phyloP scores from a whole-genome alignment of 2,888 invertebrate species.

The Dasypolia templi region DNA sequence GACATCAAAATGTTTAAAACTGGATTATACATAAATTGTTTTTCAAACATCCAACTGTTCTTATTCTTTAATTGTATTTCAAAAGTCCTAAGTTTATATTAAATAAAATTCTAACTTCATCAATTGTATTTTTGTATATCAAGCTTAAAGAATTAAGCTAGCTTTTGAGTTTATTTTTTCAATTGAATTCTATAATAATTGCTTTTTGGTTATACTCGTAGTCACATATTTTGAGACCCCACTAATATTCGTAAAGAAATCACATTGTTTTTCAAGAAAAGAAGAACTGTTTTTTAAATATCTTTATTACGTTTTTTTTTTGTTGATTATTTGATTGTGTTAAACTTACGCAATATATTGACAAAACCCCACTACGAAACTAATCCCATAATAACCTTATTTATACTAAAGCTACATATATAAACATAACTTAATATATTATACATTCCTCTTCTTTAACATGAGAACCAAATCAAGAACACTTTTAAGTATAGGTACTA shows the following conservation, averaged over 20 bases:
- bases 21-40: neutral
- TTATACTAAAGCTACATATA: neutral
- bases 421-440: conserved; percentile 22
- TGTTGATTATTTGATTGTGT: neutral
- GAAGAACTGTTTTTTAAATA: no score
- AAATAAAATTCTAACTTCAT: conserved; percentile 13
- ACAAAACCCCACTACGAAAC: neutral
- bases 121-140: conserved; percentile 26
- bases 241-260: neutral
- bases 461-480: conserved; percentile 40
- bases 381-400: conserved; percentile 6
- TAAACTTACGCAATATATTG: neutral
- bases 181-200: conserved; percentile 30
- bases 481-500: no score
- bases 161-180: no score
- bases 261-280: neutral
- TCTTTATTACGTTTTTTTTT: no score
- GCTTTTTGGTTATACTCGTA: conserved; percentile 22
- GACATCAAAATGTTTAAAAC: neutral
- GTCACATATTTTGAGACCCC: neutral
- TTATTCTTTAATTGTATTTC: conserved; percentile 20
- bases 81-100: neutral
- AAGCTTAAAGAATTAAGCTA: conserved; percentile 3
- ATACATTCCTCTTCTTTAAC: conserved; percentile 22
- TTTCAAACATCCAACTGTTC: neutral